These are phyloP conservation scores for Euplagia quadripunctaria DNA, from an alignment of 2,888 invertebrate species.

Conservation along the genomic window DNA sequence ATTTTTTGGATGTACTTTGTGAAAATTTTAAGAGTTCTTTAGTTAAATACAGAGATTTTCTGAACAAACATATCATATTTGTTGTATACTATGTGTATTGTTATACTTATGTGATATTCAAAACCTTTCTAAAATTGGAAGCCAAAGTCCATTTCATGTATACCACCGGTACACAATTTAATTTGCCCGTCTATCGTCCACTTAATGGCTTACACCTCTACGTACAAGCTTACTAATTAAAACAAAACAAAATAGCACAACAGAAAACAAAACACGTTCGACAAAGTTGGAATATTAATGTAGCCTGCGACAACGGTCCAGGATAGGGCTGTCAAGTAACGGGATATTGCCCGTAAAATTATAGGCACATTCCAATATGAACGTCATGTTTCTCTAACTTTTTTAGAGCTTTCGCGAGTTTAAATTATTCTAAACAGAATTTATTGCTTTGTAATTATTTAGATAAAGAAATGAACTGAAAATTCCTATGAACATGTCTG, in stretches of 20 bases:
- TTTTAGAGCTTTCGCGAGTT: not conserved
- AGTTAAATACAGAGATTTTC: too few relatives aligned
- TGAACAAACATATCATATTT: too few relatives aligned
- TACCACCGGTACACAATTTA: conserved; percentile 37
- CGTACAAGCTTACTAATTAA: conserved; percentile 62
- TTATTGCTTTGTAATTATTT: too few relatives aligned
- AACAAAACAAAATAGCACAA: conserved; percentile 66
- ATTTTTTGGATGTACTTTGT: not conserved
- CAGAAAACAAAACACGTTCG: conserved; percentile 77
- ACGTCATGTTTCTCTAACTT: not conserved
- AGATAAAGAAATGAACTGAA: too few relatives aligned
- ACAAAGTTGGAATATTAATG: conserved; percentile 84
- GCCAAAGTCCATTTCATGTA: conserved; percentile 30
- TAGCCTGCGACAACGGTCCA: conserved; percentile 48
- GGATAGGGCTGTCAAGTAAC: conserved; percentile 41
- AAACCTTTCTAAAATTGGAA: conserved; percentile 27
- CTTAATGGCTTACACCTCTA: conserved; percentile 44
- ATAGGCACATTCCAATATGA: not conserved
- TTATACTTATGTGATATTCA: not conserved
- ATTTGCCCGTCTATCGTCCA: conserved; percentile 34
- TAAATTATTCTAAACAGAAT: too few relatives aligned
- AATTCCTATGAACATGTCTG: too few relatives aligned
- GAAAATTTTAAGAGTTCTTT: too few relatives aligned
- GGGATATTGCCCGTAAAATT: conserved; percentile 12
- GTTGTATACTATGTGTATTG: not conserved